These are phyloP conservation scores for Scopus umbretta DNA, from an alignment of 2,113 vertebrate species.

Conservation along the genomic window DNA sequence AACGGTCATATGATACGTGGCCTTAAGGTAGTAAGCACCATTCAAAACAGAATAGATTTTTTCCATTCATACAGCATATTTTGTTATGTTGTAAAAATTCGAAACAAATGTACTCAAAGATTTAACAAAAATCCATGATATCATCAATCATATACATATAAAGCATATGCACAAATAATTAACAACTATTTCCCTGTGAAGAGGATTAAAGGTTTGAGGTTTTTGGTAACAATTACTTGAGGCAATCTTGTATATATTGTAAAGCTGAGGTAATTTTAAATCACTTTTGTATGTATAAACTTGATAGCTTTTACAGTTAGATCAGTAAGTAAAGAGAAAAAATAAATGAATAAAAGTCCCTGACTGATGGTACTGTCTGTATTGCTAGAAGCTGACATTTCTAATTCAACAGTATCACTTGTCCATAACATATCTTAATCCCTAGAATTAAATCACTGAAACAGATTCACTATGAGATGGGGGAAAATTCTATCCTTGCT, in stretches of 20 bases:
- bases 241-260: not conserved
- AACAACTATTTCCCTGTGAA: constrained; percentile 4
- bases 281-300: not conserved
- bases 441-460: not conserved
- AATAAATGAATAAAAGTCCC: not conserved
- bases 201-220: not conserved
- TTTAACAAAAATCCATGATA: not conserved
- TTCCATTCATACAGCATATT: constrained; percentile 48
- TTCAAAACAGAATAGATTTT: constrained; percentile 32
- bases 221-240: constrained; percentile 18
- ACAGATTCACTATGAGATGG: not conserved
- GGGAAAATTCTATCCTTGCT: not conserved
- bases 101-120: constrained; percentile 58
- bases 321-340: not conserved
- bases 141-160: constrained; percentile 26
- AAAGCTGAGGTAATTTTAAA: constrained; percentile 15
- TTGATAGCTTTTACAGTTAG: constrained; percentile 7
- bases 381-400: not conserved
- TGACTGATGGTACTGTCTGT: not conserved
- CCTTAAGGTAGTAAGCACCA: constrained; percentile 52
- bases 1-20: constrained; percentile 53
- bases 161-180: constrained; percentile 48
- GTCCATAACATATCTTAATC: not conserved
- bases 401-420: not conserved
- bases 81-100: constrained; percentile 60